Evolutionary conservation across 2,797 vertebrate genomes (phyloP), one percentile per base, ranked within the genome.

Genomic region (Adrianichthys oophorus): DNA sequence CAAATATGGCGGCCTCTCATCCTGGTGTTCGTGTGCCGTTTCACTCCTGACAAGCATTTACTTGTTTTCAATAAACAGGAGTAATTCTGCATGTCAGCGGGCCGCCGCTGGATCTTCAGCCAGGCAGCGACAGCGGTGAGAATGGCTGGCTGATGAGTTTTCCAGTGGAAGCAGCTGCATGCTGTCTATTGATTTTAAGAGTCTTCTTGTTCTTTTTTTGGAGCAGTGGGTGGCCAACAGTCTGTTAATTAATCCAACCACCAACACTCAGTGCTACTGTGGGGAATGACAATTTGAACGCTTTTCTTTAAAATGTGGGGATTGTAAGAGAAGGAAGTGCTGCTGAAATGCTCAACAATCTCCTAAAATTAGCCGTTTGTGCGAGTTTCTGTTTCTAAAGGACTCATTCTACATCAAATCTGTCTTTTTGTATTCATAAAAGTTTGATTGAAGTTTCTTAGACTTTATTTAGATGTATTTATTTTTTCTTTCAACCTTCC

Each of bases 201-300:
- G 73, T 46, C 10, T 45, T 45, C 8, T 46, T 19, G 18, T 46
- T 13, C 13, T 19, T 4, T 46, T 46, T 14, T 19, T 5, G 13
- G 5, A 17, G 12, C 17, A 42, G 76, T 74, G 70, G 75, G 77
- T 42, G 81, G 65, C 74, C 23, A 51, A 56, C 69, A 65, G 64
- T 55, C 55, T 0, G 56, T 40, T 83, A 83, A 81, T 84, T 83
- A 80, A 76, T 81, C 68, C 67, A 70, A 48, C 65, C 68, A 63
- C 65, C 68, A 67, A 52, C 70, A 56, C 46, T 5, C 45, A 65
- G 51, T 48, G 49, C 44, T 41, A 59, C 56, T 65, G 53, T 70
- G 70, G 67, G 67, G 69, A 73, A 71, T 16, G 10, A 62, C 67
- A 70, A 51, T 65, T 67, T 41, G 18, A 44, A 72, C 12, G n/a